Evolutionary conservation across 1,140 invertebrate genomes (phyloP).

Genomic region (Drosophila yakuba): DNA sequence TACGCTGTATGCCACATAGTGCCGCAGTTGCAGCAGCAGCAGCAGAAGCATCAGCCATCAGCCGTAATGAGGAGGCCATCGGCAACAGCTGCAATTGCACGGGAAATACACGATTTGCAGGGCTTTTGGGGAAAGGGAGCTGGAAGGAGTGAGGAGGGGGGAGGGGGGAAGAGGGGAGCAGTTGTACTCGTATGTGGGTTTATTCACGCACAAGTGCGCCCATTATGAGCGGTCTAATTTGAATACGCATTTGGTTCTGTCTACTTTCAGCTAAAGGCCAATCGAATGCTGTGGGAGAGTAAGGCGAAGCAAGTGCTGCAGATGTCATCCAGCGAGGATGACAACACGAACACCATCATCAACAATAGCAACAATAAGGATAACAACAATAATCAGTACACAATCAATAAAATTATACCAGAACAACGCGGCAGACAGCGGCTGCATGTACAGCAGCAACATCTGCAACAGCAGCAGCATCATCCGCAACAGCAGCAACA

Average conservation of each 20-base stretch:
- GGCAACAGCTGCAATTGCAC: conserved; percentile 9
- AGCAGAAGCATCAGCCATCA: conserved; percentile 10
- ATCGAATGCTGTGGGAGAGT: conserved; percentile 86
- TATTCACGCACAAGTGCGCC: neutral
- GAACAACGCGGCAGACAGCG: conserved; percentile 39
- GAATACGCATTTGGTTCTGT: conserved; percentile 8
- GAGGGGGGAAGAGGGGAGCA: no score
- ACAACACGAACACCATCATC: conserved; percentile 40
- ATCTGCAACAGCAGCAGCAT: conserved; percentile 23
- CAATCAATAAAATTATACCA: conserved; percentile 63
- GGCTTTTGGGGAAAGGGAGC: neutral
- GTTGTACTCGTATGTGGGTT: neutral
- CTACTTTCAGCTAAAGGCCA: conserved; percentile 85
- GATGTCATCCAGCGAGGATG: conserved; percentile 68
- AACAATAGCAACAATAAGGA: conserved; percentile 51
- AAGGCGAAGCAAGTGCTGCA: conserved; percentile 86
- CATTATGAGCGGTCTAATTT: conserved; percentile 16
- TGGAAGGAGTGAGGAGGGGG: no score
- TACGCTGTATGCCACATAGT: neutral
- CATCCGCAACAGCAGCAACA: conserved; percentile 4
- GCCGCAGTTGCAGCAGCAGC: conserved; percentile 10
- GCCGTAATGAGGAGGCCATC: conserved; percentile 33
- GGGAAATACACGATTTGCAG: conserved; percentile 2
- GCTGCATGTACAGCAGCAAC: conserved; percentile 12
- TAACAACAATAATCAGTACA: conserved; percentile 52